Conservation (phyloP, 2,888 invertebrate genomes). For the Calliphora vomitoria region DNA sequence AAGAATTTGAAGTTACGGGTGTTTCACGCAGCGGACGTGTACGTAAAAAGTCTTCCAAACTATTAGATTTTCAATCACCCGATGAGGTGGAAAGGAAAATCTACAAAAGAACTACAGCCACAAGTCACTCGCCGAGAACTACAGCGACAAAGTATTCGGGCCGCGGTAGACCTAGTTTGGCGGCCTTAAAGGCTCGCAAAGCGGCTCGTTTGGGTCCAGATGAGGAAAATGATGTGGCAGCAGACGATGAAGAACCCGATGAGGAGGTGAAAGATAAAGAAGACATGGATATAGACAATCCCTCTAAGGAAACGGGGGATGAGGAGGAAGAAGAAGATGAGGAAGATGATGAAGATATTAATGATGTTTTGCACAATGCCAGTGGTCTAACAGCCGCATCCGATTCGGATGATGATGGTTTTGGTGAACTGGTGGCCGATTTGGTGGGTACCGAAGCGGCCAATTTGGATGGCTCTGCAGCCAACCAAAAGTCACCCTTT, state of each 20-base stretch:
- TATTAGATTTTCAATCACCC: constrained; percentile 96
- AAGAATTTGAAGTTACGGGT: constrained; percentile 88
- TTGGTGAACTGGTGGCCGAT: constrained; percentile 81
- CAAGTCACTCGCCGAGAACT: constrained; percentile 38
- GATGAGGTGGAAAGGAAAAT: constrained; percentile 89
- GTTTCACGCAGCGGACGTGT: constrained; percentile 95
- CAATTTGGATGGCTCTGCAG: constrained; percentile 66
- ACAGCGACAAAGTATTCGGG: constrained; percentile 55
- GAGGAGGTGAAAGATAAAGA: constrained; percentile 53
- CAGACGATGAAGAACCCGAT: constrained; percentile 75
- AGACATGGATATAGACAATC: constrained; percentile 72
- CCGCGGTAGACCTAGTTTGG: constrained; percentile 75
- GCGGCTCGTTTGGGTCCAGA: constrained; percentile 47
- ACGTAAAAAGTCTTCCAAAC: constrained; percentile 96
- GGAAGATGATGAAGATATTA: constrained; percentile 61
- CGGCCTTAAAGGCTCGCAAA: constrained; percentile 65
- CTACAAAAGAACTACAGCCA: constrained; percentile 63
- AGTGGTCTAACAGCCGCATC: constrained; percentile 54
- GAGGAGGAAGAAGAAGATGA: constrained; percentile 75
- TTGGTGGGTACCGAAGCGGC: constrained; percentile 81
- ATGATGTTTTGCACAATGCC: constrained; percentile 63
- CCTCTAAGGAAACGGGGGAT: constrained; percentile 71
- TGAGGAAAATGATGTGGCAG: constrained; percentile 68
- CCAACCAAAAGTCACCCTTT: constrained; percentile 80
- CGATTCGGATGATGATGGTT: constrained; percentile 80